phyloP scores from a whole-genome alignment of 2,797 vertebrate genomes.

The Alectoris magna region DNA sequence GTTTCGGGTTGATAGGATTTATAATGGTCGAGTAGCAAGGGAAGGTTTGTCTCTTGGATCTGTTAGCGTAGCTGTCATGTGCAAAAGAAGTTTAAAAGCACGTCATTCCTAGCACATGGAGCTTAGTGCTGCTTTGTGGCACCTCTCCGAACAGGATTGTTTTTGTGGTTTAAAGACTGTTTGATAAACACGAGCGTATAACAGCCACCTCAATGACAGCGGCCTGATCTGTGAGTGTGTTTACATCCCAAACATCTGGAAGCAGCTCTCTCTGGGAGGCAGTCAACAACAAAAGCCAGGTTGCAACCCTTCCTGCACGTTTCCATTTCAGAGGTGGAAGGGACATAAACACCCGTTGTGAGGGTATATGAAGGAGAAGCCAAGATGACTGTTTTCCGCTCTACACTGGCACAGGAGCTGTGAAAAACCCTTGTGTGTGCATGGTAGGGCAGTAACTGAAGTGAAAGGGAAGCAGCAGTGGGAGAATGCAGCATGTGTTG shows the following conservation, averaged over 20 bases:
- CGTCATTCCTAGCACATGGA: background rate
- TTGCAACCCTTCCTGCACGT: background rate
- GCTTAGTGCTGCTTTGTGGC: background rate
- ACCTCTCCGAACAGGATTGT: background rate
- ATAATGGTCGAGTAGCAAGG: background rate
- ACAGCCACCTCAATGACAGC: background rate
- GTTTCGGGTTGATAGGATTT: background rate
- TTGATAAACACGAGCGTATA: background rate
- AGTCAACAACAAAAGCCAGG: background rate
- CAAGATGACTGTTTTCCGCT: background rate
- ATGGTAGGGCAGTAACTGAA: background rate
- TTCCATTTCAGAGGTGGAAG: background rate
- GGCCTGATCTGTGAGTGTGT: background rate
- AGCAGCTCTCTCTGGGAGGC: background rate
- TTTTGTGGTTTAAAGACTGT: background rate
- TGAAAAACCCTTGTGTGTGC: background rate
- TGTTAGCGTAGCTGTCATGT: background rate
- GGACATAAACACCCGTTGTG: fast-evolving
- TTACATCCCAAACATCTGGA: background rate
- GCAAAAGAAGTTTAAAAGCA: too few species aligned
- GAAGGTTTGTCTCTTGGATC: background rate
- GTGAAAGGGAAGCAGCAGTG: background rate
- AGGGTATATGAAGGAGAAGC: background rate
- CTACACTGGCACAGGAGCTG: background rate
- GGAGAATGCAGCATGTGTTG: background rate